Conservation (phyloP, 2,888 invertebrate genomes). For the Diadromus collaris region DNA sequence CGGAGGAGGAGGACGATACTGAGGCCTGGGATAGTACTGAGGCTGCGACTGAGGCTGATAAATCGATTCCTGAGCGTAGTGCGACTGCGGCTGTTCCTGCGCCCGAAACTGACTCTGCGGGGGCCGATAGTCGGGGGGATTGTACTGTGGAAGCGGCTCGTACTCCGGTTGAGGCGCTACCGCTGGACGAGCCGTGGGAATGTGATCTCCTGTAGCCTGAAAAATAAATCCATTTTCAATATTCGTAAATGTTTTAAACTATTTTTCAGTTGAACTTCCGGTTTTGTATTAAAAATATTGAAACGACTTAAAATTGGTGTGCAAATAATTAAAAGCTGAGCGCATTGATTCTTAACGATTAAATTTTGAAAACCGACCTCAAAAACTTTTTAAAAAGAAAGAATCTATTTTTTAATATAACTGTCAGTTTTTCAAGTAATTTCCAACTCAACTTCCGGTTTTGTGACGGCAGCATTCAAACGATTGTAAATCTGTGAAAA, state of each 20-base stretch:
- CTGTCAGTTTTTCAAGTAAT: no score
- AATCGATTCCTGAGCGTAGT: slow-evolving; percentile 52
- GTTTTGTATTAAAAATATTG: no score
- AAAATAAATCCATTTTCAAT: slow-evolving; percentile 75
- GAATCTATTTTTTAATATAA: neutral
- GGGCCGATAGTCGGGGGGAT: slow-evolving; percentile 75
- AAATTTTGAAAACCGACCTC: no score
- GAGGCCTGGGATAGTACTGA: slow-evolving; percentile 66
- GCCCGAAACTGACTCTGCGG: slow-evolving; percentile 67
- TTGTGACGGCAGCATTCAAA: neutral
- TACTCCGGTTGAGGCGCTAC: slow-evolving; percentile 80
- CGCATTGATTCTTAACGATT: neutral
- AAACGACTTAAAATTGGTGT: neutral
- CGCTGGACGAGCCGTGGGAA: slow-evolving; percentile 80
- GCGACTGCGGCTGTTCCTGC: slow-evolving; percentile 70
- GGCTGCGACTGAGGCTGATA: slow-evolving; percentile 65
- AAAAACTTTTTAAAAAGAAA: neutral
- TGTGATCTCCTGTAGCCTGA: slow-evolving; percentile 91
- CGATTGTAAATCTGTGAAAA: neutral
- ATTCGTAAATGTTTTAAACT: neutral
- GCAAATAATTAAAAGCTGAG: neutral
- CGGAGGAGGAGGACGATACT: slow-evolving; percentile 65
- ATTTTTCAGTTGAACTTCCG: no score
- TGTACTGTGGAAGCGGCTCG: slow-evolving; percentile 74
- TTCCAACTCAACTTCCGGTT: neutral